These are phyloP conservation scores for Trissolcus japonicus DNA, from an alignment of 2,888 invertebrate species.

Conservation along the genomic window DNA sequence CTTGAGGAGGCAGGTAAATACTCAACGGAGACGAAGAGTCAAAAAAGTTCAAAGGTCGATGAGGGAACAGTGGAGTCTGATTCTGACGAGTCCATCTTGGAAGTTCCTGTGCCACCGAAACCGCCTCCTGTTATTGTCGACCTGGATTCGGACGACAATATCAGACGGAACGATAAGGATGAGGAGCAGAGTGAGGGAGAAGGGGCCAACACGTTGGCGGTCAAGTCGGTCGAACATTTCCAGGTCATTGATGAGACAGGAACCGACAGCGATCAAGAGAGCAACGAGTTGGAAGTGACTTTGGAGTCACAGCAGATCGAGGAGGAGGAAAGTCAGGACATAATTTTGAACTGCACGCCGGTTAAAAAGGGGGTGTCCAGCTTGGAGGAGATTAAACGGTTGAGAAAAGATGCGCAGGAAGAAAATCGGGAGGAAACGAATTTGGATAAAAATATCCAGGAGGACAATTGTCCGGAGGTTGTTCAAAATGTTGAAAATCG, in stretches of 20 bases:
- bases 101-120: conserved; percentile 72
- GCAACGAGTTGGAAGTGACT: neutral
- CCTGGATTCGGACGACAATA: conserved; percentile 60
- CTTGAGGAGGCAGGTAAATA: conserved; percentile 25
- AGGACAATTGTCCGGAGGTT: neutral
- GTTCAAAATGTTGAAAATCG: neutral
- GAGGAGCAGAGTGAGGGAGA: neutral
- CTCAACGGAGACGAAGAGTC: neutral
- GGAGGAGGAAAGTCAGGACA: conserved; percentile 33
- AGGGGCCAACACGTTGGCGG: neutral
- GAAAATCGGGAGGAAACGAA: neutral
- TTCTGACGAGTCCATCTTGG: conserved; percentile 70
- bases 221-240: neutral
- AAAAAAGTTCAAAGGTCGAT: conserved; percentile 4
- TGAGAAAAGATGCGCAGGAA: neutral
- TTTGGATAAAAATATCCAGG: neutral
- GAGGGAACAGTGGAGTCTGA: conserved; percentile 54
- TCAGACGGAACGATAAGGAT: conserved; percentile 9
- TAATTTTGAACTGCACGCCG: conserved; percentile 65
- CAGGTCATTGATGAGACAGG: neutral
- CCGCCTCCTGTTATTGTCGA: conserved; percentile 68
- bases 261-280: neutral
- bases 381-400: conserved; percentile 57
- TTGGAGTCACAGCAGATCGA: conserved; percentile 5
- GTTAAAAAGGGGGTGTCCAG: conserved; percentile 60